phyloP scores from a whole-genome alignment of 2,888 invertebrate species.

The Entomobrya multifasciata region DNA sequence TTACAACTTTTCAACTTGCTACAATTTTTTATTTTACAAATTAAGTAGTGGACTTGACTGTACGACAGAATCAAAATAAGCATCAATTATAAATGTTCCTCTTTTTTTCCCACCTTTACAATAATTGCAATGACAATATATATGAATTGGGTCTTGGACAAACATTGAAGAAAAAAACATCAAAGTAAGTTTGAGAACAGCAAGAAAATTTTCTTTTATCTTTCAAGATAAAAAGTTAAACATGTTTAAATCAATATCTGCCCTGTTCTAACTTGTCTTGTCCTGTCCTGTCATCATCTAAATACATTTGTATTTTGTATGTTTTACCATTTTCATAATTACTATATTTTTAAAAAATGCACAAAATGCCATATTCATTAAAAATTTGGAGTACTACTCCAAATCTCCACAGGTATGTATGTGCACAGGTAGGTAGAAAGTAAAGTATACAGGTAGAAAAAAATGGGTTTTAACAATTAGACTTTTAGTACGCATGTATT shows the following conservation, averaged over 20 bases:
- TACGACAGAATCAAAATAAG: conserved; percentile 9
- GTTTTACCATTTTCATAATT: not conserved
- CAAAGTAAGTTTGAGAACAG: not conserved
- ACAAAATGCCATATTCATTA: not conserved
- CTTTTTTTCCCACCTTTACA: conserved; percentile 33
- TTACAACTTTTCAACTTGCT: not conserved
- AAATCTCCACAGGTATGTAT: not conserved
- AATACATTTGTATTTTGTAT: too few species aligned
- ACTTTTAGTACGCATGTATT: too few species aligned
- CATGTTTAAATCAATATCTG: too few species aligned
- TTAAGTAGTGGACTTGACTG: not conserved
- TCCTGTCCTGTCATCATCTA: too few species aligned
- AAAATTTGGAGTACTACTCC: not conserved
- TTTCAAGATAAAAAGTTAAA: too few species aligned
- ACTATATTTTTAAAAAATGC: not conserved
- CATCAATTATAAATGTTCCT: conserved; percentile 35
- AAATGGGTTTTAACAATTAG: too few species aligned
- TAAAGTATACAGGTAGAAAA: not conserved
- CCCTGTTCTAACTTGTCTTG: too few species aligned
- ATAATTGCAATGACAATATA: conserved; percentile 46
- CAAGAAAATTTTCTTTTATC: not conserved
- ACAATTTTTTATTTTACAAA: not conserved
- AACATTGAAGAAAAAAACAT: not conserved
- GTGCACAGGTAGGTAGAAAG: not conserved
- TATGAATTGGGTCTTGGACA: conserved; percentile 52